Conservation (phyloP, 2,113 vertebrate genomes). For the Engystomops pustulosus region DNA sequence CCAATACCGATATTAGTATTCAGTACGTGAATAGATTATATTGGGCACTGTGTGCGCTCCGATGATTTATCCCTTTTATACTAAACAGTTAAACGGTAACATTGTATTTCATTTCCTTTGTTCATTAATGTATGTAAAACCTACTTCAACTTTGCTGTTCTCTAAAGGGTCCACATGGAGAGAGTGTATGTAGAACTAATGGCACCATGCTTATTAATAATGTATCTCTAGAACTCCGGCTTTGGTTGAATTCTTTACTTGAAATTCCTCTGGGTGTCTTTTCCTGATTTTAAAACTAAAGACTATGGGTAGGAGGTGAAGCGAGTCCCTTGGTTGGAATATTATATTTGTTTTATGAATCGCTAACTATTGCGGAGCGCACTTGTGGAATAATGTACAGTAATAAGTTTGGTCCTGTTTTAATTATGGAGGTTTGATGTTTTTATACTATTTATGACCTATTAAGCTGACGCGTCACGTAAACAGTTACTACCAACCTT, state of each 20-base stretch:
- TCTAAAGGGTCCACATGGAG: slow-evolving; percentile 40
- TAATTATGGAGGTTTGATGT: too few relatives aligned
- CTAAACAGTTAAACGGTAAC: background rate
- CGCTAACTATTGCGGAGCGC: background rate
- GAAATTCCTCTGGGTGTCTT: slow-evolving; percentile 35
- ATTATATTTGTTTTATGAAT: background rate
- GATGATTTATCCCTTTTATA: background rate
- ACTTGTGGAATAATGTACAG: background rate
- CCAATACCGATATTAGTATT: too few relatives aligned
- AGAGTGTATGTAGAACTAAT: slow-evolving; percentile 6
- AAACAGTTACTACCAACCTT: too few relatives aligned
- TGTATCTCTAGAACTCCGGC: slow-evolving; percentile 23
- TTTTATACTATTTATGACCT: too few relatives aligned
- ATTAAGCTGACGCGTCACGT: too few relatives aligned
- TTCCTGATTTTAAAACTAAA: slow-evolving; percentile 33
- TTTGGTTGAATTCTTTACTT: slow-evolving; percentile 31
- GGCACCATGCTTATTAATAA: slow-evolving; percentile 30
- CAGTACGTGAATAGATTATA: too few relatives aligned
- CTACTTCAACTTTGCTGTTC: slow-evolving; percentile 25
- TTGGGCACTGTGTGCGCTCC: background rate
- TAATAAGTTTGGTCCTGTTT: too few relatives aligned
- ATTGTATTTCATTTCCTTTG: background rate
- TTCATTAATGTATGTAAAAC: slow-evolving; percentile 39
- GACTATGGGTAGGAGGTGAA: background rate
- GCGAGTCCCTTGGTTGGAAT: background rate